These are phyloP conservation scores for Atta colombica DNA, from an alignment of 1,140 invertebrate species.

Conservation along the genomic window DNA sequence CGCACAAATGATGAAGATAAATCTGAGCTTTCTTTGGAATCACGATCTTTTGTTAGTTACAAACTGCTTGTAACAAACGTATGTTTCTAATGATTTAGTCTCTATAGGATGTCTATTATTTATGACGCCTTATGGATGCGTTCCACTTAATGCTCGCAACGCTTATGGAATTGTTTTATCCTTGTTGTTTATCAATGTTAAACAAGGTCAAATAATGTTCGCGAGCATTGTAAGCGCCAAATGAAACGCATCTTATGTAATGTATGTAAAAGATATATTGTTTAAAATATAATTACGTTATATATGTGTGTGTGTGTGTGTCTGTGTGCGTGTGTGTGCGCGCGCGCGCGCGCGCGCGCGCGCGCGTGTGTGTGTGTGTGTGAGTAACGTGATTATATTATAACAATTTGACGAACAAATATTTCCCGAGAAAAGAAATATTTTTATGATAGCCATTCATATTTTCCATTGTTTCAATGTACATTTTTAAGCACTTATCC, in stretches of 20 bases:
- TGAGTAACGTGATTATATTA: constrained; percentile 5
- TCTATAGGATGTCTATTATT: constrained; percentile 12
- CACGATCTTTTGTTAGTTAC: constrained; percentile 27
- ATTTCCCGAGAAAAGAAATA: background rate
- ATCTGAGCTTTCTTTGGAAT: constrained; percentile 35
- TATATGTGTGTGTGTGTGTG: background rate
- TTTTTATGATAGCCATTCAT: background rate
- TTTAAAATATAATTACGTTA: constrained; percentile 29
- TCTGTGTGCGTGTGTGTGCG: background rate
- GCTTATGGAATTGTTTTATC: no score
- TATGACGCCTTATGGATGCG: background rate
- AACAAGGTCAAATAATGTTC: no score
- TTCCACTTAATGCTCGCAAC: no score
- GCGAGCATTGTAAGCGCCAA: no score
- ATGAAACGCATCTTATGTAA: background rate
- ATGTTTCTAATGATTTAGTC: background rate
- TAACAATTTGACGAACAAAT: background rate
- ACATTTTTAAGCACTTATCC: background rate
- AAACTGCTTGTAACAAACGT: background rate
- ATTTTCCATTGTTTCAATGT: constrained; percentile 15
- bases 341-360: no score
- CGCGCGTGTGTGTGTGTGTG: background rate
- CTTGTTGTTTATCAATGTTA: no score
- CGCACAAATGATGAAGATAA: constrained; percentile 19
- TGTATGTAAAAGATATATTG: constrained; percentile 15